Conservation (phyloP, 2,888 invertebrate species). For the Acronicta psi region DNA sequence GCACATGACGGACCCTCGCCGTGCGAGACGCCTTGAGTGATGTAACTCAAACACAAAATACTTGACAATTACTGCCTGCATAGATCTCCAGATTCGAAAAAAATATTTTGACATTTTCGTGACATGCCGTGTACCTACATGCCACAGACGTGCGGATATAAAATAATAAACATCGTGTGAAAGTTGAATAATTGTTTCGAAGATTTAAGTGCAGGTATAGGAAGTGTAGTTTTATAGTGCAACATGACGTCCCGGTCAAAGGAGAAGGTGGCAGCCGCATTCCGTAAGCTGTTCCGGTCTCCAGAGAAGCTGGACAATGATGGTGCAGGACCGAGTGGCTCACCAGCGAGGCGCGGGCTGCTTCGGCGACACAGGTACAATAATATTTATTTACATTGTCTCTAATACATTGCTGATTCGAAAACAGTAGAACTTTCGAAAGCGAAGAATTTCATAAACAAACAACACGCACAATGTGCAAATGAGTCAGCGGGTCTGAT, state of each 20-base stretch:
- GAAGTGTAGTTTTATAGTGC: slow-evolving; percentile 70
- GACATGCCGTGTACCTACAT: slow-evolving; percentile 71
- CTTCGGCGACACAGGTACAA: slow-evolving; percentile 84
- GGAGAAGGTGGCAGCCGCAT: slow-evolving; percentile 94
- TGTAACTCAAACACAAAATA: slow-evolving; percentile 61
- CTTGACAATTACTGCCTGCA: slow-evolving; percentile 50
- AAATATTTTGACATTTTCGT: slow-evolving; percentile 70
- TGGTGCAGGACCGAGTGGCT: slow-evolving; percentile 89
- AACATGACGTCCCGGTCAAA: slow-evolving; percentile 94
- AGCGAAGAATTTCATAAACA: slow-evolving; percentile 42
- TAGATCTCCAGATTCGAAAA: slow-evolving; percentile 61
- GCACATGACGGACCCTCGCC: slow-evolving; percentile 57
- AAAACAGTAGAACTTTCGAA: slow-evolving; percentile 26
- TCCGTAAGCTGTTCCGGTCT: slow-evolving; percentile 93
- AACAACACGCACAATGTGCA: slow-evolving; percentile 39
- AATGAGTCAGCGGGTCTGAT: slow-evolving; percentile 42
- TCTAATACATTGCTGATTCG: background rate
- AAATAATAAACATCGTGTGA: slow-evolving; percentile 63
- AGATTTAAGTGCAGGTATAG: slow-evolving; percentile 66
- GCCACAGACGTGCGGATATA: slow-evolving; percentile 58
- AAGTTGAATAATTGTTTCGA: slow-evolving; percentile 59
- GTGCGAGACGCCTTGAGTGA: slow-evolving; percentile 71
- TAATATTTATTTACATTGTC: background rate
- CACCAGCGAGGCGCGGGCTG: slow-evolving; percentile 89
- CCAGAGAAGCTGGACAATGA: slow-evolving; percentile 92